Evolutionary conservation across 2,797 vertebrate genomes (phyloP).

Genomic region (Ptychadena robeensis): DNA sequence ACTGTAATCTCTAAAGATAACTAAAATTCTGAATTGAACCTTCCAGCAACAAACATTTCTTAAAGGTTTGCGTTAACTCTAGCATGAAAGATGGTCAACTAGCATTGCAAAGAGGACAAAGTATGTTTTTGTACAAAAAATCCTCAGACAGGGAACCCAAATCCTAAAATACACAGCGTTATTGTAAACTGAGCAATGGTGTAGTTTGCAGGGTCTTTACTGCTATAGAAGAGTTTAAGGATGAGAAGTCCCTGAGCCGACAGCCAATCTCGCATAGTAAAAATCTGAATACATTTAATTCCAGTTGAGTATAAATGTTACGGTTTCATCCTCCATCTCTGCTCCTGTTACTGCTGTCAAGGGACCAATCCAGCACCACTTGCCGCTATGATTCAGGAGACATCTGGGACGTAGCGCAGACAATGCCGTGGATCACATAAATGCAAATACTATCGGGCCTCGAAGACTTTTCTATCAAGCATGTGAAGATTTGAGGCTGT

Average conservation of each 20-base stretch:
- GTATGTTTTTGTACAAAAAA: too few relatives aligned
- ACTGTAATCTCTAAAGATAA: neutral
- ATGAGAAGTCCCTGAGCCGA: neutral
- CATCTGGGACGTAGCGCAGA: slow-evolving; percentile 25
- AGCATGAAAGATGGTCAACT: too few relatives aligned
- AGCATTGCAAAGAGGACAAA: too few relatives aligned
- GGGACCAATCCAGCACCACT: slow-evolving; percentile 44
- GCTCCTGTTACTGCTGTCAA: slow-evolving; percentile 5
- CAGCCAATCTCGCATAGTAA: neutral
- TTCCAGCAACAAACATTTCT: too few relatives aligned
- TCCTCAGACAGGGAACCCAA: too few relatives aligned
- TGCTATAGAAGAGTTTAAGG: neutral
- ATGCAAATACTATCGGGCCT: slow-evolving; percentile 13
- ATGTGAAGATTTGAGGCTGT: neutral
- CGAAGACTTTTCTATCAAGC: neutral
- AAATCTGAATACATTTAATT: slow-evolving; percentile 42
- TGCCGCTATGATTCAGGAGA: slow-evolving; percentile 30
- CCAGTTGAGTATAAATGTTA: slow-evolving; percentile 39
- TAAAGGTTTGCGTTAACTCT: too few relatives aligned
- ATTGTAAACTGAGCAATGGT: too few relatives aligned
- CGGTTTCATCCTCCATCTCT: slow-evolving; percentile 12
- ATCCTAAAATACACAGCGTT: too few relatives aligned
- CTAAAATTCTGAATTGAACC: neutral
- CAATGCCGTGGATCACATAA: slow-evolving; percentile 3
- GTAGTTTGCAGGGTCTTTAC: neutral